phyloP scores from a whole-genome alignment of 2,113 vertebrate genomes.

The Sula dactylatra region DNA sequence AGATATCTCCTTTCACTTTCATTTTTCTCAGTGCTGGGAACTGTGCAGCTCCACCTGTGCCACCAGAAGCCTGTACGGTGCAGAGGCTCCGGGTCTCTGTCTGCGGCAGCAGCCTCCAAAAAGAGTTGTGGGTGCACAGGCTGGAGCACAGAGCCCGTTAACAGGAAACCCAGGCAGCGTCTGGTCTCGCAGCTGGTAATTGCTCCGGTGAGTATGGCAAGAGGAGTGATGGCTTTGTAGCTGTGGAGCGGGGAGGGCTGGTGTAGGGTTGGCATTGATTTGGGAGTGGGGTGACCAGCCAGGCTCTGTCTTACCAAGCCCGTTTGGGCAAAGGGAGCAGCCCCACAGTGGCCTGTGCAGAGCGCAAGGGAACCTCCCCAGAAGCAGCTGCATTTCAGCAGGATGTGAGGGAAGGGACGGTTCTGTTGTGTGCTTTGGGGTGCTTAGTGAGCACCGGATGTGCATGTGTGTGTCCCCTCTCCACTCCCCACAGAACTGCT shows the following conservation, averaged over 20 bases:
- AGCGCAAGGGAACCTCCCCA: fast-evolving
- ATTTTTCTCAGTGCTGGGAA: fast-evolving
- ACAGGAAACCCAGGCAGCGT: fast-evolving
- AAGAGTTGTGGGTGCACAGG: fast-evolving
- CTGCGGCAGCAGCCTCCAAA: neutral
- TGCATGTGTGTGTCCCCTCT: fast-evolving
- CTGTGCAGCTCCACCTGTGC: neutral
- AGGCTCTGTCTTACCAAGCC: neutral
- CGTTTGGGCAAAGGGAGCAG: fast-evolving
- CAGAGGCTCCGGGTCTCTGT: neutral
- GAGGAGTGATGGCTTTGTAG: fast-evolving
- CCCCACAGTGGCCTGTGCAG: neutral
- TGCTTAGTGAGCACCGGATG: fast-evolving
- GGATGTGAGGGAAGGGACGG: fast-evolving
- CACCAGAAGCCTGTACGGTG: fast-evolving
- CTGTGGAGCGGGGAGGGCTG: neutral
- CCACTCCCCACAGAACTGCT: neutral
- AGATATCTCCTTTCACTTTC: neutral
- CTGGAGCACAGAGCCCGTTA: neutral
- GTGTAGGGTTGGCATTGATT: fast-evolving
- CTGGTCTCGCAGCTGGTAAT: fast-evolving
- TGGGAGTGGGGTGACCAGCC: neutral
- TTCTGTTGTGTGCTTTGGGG: fast-evolving
- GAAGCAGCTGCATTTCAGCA: neutral
- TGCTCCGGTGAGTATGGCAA: neutral